A percentile compares a stretch with the other conserved stretches of the same genome.
Evolutionary conservation across 2,113 vertebrate genomes (phyloP).

Genomic region (Gyps fulvus): DNA sequence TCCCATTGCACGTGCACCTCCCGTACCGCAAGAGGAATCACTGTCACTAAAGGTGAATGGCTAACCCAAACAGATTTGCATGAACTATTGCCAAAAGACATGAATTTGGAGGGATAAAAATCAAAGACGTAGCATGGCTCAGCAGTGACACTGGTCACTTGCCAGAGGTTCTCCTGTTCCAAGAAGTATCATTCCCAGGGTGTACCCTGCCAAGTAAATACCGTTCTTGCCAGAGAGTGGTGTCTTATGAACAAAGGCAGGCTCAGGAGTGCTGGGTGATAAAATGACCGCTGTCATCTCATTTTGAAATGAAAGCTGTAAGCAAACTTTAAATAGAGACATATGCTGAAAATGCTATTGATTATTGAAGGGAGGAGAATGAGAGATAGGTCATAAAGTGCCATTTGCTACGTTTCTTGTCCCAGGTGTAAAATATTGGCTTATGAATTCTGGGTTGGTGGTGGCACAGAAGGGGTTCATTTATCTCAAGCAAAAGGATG

Average conservation of each 20-base stretch:
- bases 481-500: constrained; percentile 44
- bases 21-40: not conserved
- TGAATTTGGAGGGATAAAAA: not conserved
- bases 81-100: not conserved
- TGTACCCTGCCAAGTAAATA: not conserved
- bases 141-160: not conserved
- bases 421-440: constrained; percentile 30
- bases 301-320: constrained; percentile 22
- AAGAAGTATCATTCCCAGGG: not conserved
- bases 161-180: not conserved
- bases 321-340: constrained; percentile 58
- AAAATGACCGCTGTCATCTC: not conserved
- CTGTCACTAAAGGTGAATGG: not conserved
- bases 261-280: not conserved
- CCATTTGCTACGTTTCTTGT: not conserved
- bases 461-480: constrained; percentile 51
- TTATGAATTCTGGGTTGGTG: constrained; percentile 38
- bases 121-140: not conserved
- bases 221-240: not conserved
- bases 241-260: not conserved
- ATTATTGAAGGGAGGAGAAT: constrained; percentile 1
- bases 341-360: not conserved
- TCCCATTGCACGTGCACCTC: fast-evolving
- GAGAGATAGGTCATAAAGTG: constrained; percentile 42
- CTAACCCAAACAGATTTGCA: not conserved